Conservation (phyloP, 2,797 vertebrate species). For the Megaceryle alcyon region DNA sequence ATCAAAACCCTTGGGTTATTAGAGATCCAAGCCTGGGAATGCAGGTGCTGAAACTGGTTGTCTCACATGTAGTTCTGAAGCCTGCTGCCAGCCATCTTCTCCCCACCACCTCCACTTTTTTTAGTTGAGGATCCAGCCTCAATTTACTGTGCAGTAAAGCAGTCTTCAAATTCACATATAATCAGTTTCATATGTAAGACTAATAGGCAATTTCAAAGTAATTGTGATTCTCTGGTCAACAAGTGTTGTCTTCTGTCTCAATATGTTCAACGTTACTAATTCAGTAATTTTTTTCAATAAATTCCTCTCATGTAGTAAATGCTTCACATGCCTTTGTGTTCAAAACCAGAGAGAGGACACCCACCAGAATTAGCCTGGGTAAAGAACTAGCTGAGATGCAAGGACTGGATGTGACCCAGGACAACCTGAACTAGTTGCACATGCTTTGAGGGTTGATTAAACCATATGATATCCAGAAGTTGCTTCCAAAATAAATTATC, state of each 20-base stretch:
- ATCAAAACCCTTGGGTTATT: neutral
- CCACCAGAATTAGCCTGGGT: neutral
- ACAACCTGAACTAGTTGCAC: rapidly evolving
- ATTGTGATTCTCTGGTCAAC: neutral
- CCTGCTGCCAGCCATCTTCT: neutral
- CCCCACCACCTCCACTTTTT: neutral
- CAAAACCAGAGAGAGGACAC: neutral
- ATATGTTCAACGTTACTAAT: neutral
- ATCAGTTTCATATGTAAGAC: neutral
- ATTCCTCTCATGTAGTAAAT: neutral
- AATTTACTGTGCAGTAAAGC: neutral
- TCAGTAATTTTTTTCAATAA: neutral
- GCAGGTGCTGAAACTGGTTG: neutral
- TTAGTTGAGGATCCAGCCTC: neutral
- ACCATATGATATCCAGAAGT: neutral
- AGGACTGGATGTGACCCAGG: neutral
- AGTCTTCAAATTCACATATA: neutral
- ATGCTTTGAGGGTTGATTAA: neutral
- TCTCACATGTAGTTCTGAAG: neutral
- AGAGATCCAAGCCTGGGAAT: neutral
- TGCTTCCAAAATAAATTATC: neutral
- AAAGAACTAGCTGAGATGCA: neutral
- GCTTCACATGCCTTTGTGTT: neutral
- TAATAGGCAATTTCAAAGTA: neutral
- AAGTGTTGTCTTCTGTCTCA: neutral